Evolutionary conservation across 2,888 invertebrate species (phyloP), one percentile per base, ranked within the genome.

Genomic region (Boloria selene): DNA sequence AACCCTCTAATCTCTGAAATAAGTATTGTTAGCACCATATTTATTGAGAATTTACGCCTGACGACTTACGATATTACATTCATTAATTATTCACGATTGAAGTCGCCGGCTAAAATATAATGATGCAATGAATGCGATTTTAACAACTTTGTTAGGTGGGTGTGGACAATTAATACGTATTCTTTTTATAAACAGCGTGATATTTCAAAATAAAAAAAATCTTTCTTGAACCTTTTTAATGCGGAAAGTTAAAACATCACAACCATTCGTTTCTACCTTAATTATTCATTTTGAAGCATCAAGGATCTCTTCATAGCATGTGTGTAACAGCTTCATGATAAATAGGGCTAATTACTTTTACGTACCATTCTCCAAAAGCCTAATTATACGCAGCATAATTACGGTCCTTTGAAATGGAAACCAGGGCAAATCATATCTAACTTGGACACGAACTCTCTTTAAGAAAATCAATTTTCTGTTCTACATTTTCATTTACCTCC

Each of bases 301-400:
- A 66, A 62, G 61, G 61, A 62, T 17, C 61, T 52, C 60, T 58
- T 61, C 62, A 62, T 58, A 18, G 17, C 51, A 62, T 58, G 56
- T 58, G 62, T 62, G 59, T 50, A 65, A 55, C 45, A 58, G 62
- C 62, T 52, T 59, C 52, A 16, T 64, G 56, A 50, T 62, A 66
- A 62, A 62, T 62, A 62, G 56, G 53, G 38, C 61, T 66, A 66
- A 66, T 62, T 66, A 66, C 58, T 66, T 58, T 59, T 61, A 58
- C 52, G 66, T 62, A 45, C 61, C 54, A 61, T 61, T 61, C 55
- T 65, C 31, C 52, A 53, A 49, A 52, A 62, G 66, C 47, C 53
- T 62, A 62, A 66, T 65, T 65, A 65, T 62, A 56, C 61, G 56
- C 38, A 55, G 61, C 56, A 26, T 44, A 66, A 66, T 66, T 66